Base-by-base conservation (phyloP, 2,888 invertebrate species). In the Willowsia nigromaculata region DNA sequence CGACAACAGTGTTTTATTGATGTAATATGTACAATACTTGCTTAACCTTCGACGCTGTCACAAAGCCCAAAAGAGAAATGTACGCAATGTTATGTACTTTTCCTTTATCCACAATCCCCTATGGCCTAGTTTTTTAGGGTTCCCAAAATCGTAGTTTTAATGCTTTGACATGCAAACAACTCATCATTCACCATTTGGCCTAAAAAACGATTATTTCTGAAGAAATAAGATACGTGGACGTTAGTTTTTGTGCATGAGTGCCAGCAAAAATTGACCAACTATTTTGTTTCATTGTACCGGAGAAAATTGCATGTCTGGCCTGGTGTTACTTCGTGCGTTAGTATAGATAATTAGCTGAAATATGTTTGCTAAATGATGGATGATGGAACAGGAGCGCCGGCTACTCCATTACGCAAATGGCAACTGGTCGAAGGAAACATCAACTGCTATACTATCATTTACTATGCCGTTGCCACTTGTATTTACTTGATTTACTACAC, bases 121-220 rank as follows among this genome's bases (percentile, higher is more conserved):
- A 37, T 81, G 62, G 22, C 81, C 81, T 81, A 33, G 62, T 81
- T 65, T 62, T 43, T 47, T 59, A 22, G 27, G 43, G n/a, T 62
- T 37, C 50, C 68, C 59, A 37, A 59, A 59, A 59, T 6, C 18
- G 4, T 18, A 47, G n/a, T 53, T 78, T 53, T n/a, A 43, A 50
- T 27, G 83, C 30, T 22, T 37, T 84, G 84, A 71, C 84, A 84
- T 84, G 84, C 84, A 84, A 84, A 71, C 84, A 84, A 71, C 71
- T 71, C 71, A 53, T 84, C 68, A 68, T 68, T 18, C 11, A 50
- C 84, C 13, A 71, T 71, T 68, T 68, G 15, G 56, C 53, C 37
- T 25, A 65, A 43, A 84, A 71, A 71, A 47, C 4, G 47, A 33
- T 78, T 47, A 43, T 81, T 81, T 71, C 71, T 11, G 11, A 71